Percentiles rank a stretch among this genome's conserved stretches.
These are phyloP conservation scores for Hemaris fuciformis DNA, from an alignment of 2,888 invertebrate genomes.

Conservation along the genomic window DNA sequence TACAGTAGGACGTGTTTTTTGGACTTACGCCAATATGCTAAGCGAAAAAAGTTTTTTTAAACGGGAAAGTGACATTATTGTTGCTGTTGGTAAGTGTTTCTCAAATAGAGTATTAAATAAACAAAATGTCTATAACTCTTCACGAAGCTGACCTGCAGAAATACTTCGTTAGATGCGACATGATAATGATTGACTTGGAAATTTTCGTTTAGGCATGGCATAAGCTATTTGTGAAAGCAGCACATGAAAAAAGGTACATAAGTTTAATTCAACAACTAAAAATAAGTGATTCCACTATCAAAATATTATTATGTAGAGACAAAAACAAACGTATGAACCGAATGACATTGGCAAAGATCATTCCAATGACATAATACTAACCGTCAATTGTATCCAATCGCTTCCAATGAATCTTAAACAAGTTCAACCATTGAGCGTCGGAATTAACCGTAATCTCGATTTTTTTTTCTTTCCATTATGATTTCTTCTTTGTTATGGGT, in stretches of 20 bases:
- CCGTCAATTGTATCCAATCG: slow-evolving; percentile 3
- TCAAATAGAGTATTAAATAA: no score
- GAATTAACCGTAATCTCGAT: neutral
- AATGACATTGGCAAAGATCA: slow-evolving; percentile 7
- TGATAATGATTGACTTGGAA: no score
- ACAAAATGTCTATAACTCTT: no score
- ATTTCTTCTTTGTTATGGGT: neutral
- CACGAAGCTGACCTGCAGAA: no score
- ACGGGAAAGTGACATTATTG: no score
- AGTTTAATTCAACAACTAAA: neutral
- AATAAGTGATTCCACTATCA: neutral
- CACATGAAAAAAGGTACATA: no score
- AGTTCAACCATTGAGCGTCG: neutral
- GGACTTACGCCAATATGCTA: neutral
- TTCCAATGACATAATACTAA: slow-evolving; percentile 9
- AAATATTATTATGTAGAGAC: neutral
- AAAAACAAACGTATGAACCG: neutral
- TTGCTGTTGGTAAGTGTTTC: no score
- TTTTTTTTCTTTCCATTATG: neutral
- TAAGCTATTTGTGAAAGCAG: no score
- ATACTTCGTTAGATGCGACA: no score
- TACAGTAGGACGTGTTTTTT: neutral
- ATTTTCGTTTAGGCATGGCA: no score
- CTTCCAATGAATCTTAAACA: neutral
- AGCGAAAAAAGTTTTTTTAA: no score